phyloP scores from a whole-genome alignment of 2,797 vertebrate genomes.

The Chanos chanos region DNA sequence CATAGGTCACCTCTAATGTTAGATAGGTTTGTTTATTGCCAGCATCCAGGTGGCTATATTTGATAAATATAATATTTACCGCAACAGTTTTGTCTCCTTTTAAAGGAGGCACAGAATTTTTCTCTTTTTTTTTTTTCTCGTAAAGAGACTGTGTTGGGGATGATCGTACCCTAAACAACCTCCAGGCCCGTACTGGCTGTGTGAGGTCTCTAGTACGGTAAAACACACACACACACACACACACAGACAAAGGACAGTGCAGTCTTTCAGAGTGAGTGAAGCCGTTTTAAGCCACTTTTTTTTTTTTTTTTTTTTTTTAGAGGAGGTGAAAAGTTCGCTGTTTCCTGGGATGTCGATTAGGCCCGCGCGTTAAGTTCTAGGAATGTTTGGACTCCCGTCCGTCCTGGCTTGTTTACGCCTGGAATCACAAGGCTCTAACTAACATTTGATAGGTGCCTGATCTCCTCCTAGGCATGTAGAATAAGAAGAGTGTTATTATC shows the following conservation, averaged over 20 bases:
- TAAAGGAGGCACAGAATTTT: too few relatives aligned
- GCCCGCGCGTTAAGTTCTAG: background rate
- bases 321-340: constrained; percentile 21
- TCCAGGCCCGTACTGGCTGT: constrained; percentile 17
- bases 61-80: constrained; percentile 1
- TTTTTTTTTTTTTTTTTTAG: background rate
- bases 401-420: constrained; percentile 12
- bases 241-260: constrained; percentile 3
- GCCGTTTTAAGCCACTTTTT: too few relatives aligned
- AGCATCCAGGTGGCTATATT: background rate
- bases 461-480: too few relatives aligned
- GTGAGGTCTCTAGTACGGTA: background rate
- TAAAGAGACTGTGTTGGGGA: constrained; percentile 10
- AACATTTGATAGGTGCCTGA: too few relatives aligned
- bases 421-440: too few relatives aligned
- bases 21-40: too few relatives aligned
- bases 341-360: constrained; percentile 1
- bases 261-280: background rate
- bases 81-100: too few relatives aligned
- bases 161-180: constrained; percentile 10
- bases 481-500: too few relatives aligned
- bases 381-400: constrained; percentile 14
- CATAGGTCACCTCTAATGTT: too few relatives aligned
- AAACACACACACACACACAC: background rate
- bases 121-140: too few relatives aligned